Evolutionary conservation across 2,888 invertebrate genomes (phyloP), one percentile per base, ranked within the genome.

Genomic region (Encarsia formosa): DNA sequence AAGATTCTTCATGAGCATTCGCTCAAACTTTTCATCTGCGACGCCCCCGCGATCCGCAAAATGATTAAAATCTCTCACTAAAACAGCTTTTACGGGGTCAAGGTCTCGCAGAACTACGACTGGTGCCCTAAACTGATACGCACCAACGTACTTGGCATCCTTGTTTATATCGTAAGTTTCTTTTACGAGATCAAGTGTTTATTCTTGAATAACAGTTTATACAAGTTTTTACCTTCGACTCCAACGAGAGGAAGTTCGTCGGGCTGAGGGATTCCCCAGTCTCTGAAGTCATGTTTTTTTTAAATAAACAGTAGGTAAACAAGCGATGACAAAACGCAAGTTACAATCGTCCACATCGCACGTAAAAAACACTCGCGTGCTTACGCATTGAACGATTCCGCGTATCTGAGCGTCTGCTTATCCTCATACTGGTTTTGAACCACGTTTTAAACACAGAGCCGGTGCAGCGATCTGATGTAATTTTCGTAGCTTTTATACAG

Each of bases 21-120:
- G 63, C 15, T 66, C 65, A n/a, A 41, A 39, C 9, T 24, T n/a
- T 8, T 47, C 50, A 32, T 62, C 58, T 1, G 60, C 42, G 32
- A 66, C 58, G 3, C 53, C 56, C 5, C 58, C 57, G 49, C 66
- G 65, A 54, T 68, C 64, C 1, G 61, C 26, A 38, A 71, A 71
- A 19, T 65, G 63, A 34, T 69, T 67, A 24, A 69, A 66, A 49
- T 65, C 63, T 26, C 65, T 68, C 2, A 66, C 61, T 8, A 63
- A 58, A 3, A 72, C 57, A 6, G 56, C 56, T 52, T 69, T 65
- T 15, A 72, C 61, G 16, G 70, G 49, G 5, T 72, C 67, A 1
- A 65, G 59, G 52, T 69, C 71, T 15, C 64, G 60, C 1, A 73
- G 29, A 38, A 71, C 5, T 4, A 69, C 41, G 0, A 59, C 43